These are phyloP conservation scores for Priocnemis perturbator DNA, from an alignment of 2,888 invertebrate genomes.

Conservation along the genomic window DNA sequence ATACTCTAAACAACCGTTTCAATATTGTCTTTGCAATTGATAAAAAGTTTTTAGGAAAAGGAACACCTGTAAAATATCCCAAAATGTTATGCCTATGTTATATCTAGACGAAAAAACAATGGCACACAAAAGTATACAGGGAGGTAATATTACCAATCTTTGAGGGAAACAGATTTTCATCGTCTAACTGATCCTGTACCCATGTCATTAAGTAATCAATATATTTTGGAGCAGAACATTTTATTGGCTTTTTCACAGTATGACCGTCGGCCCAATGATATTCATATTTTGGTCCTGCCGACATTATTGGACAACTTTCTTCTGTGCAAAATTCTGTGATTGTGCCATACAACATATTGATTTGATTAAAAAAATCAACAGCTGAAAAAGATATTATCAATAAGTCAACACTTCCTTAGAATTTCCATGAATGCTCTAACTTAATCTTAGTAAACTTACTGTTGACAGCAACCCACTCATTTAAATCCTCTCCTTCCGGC, in stretches of 20 bases:
- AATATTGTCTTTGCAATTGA: conserved; percentile 98
- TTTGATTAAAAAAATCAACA: conserved; percentile 99
- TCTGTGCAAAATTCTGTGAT: conserved; percentile 99
- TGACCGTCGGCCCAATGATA: conserved; percentile 99
- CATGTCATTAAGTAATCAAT: conserved; percentile 99
- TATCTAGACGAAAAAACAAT: neutral
- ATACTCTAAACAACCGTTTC: conserved; percentile 97
- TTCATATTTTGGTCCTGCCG: conserved; percentile 99
- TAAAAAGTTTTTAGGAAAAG: conserved; percentile 98
- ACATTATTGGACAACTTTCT: conserved; percentile 98
- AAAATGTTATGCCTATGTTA: neutral
- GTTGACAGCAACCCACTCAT: conserved; percentile 99
- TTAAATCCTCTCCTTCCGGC: conserved; percentile 98
- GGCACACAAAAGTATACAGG: neutral
- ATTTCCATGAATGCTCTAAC: too few relatives aligned
- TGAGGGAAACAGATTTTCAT: conserved; percentile 98
- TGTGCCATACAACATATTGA: conserved; percentile 99
- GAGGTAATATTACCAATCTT: conserved; percentile 85
- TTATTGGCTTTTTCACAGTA: conserved; percentile 98
- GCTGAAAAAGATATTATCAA: conserved; percentile 79
- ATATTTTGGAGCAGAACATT: conserved; percentile 99
- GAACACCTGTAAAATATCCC: conserved; percentile 83
- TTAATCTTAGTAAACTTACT: conserved; percentile 92
- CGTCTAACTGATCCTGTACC: conserved; percentile 99
- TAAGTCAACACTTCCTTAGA: too few relatives aligned